Evolutionary conservation across 2,797 vertebrate genomes (phyloP).

Genomic region (Melanotaenia nigrans): DNA sequence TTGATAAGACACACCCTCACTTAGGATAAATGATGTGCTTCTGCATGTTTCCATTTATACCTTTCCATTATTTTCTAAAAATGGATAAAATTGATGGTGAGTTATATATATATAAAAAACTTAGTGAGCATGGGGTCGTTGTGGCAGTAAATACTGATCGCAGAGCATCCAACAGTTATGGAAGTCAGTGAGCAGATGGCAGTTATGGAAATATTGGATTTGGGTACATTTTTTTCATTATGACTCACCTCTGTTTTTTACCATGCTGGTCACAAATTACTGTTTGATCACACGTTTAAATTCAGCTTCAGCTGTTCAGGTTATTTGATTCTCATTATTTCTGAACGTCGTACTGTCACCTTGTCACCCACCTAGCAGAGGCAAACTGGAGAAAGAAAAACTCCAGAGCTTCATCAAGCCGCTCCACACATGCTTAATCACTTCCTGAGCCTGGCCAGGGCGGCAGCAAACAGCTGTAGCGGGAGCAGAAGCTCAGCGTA

Average conservation of each 20-base stretch:
- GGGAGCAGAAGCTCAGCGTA: conserved; percentile 14
- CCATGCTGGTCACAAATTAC: neutral
- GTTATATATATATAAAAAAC: neutral
- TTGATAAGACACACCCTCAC: too few species aligned
- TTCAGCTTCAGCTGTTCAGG: neutral
- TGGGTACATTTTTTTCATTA: neutral
- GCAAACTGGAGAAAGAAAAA: conserved; percentile 9
- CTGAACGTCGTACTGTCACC: conserved; percentile 1
- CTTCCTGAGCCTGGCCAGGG: conserved; percentile 15
- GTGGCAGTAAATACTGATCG: neutral
- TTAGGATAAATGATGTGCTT: too few species aligned
- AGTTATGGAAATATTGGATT: neutral
- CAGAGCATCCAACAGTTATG: neutral
- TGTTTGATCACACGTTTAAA: neutral
- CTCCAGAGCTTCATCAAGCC: conserved; percentile 26
- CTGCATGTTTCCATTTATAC: too few species aligned
- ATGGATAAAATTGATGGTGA: neutral
- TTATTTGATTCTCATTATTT: neutral
- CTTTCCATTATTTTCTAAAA: neutral
- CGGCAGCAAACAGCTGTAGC: conserved; percentile 6
- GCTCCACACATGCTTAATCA: conserved; percentile 24
- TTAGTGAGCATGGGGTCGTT: neutral
- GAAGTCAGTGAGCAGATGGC: too few species aligned
- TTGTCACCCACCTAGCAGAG: neutral
- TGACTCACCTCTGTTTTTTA: neutral